Conservation (phyloP, 2,113 vertebrate genomes). For the Centrocercus urophasianus region DNA sequence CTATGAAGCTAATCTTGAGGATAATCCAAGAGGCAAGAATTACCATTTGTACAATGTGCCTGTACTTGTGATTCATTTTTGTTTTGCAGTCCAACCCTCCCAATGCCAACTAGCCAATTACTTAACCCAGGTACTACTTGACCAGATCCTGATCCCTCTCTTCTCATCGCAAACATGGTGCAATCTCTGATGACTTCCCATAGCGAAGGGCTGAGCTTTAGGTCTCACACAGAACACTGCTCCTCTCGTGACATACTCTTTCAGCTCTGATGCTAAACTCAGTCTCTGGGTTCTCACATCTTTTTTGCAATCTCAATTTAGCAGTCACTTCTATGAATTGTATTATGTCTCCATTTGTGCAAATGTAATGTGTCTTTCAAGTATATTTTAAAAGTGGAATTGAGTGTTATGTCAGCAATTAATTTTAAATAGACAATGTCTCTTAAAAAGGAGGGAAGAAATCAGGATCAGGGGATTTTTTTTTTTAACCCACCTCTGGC, state of each 20-base stretch:
- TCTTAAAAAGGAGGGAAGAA: not conserved
- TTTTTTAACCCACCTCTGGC: not conserved
- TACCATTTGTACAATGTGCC: not conserved
- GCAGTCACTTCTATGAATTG: not conserved
- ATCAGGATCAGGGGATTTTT: not conserved
- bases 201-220: not conserved
- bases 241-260: not conserved
- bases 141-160: not conserved
- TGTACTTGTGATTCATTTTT: not conserved
- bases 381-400: not conserved
- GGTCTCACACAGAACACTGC: not conserved
- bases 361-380: not conserved
- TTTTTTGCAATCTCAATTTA: not conserved
- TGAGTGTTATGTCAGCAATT: not conserved
- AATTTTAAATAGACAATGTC: not conserved
- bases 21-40: not conserved
- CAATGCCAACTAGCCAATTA: not conserved
- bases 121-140: not conserved
- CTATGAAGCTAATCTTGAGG: not conserved
- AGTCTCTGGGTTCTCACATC: not conserved
- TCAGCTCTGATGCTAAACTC: not conserved
- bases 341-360: not conserved
- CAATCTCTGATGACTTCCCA: not conserved
- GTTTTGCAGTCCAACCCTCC: not conserved
- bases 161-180: not conserved